Evolutionary conservation across 2,797 vertebrate genomes (phyloP).

Genomic region (Phrynocephalus forsythii): DNA sequence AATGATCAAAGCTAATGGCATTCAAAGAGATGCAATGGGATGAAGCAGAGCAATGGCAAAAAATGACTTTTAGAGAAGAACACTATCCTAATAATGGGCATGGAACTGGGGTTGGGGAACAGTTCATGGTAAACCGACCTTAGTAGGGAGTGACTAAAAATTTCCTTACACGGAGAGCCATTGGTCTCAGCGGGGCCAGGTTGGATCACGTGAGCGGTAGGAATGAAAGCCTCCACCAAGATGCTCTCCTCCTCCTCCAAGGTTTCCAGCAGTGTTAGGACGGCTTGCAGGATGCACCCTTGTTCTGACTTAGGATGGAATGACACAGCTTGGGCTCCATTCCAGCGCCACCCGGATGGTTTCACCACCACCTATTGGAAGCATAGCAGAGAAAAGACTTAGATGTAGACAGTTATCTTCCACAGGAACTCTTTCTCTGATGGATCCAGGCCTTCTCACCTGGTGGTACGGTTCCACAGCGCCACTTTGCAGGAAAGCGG

Average conservation of each 20-base stretch:
- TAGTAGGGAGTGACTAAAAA: not conserved
- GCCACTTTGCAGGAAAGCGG: conserved; percentile 68
- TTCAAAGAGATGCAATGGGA: not conserved
- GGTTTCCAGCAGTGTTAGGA: conserved; percentile 65
- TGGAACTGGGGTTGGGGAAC: too few relatives aligned
- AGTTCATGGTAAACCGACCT: not conserved
- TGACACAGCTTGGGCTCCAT: conserved; percentile 40
- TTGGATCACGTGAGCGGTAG: conserved; percentile 62
- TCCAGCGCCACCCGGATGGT: conserved; percentile 71
- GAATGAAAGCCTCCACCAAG: conserved; percentile 80
- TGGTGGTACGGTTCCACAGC: conserved; percentile 66
- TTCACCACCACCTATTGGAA: conserved; percentile 76
- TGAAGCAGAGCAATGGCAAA: not conserved
- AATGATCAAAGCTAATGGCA: not conserved
- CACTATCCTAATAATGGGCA: too few relatives aligned
- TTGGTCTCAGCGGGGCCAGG: conserved; percentile 36
- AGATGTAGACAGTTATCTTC: not conserved
- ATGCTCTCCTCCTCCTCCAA: conserved; percentile 79
- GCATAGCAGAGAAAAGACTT: not conserved
- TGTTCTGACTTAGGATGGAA: conserved; percentile 58
- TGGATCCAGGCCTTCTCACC: conserved; percentile 55
- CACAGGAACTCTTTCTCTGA: not conserved
- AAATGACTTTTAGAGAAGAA: not conserved
- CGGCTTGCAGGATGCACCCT: conserved; percentile 60
- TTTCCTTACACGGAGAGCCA: conserved; percentile 62